phyloP scores from a whole-genome alignment of 2,888 invertebrate species.

The Volucella zonaria region DNA sequence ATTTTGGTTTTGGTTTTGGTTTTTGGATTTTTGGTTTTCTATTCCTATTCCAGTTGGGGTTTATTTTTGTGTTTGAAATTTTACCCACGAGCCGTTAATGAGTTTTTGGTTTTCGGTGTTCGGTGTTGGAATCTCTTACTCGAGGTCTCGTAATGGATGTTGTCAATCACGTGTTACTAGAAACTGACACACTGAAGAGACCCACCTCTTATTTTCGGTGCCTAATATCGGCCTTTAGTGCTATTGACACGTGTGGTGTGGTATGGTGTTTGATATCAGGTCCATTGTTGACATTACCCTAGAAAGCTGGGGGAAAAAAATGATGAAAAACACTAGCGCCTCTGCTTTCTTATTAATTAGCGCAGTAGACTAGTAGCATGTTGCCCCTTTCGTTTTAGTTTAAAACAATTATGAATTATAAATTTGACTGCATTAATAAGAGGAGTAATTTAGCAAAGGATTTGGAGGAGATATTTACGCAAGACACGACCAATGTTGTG shows the following conservation, averaged over 20 bases:
- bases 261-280: conserved; percentile 8
- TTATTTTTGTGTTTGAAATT: conserved; percentile 27
- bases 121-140: conserved; percentile 2
- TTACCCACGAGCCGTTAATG: conserved; percentile 50
- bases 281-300: conserved; percentile 55
- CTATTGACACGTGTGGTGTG: conserved; percentile 3
- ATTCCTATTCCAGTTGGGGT: not conserved
- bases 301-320: conserved; percentile 10
- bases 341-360: conserved; percentile 43
- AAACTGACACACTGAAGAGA: conserved; percentile 1
- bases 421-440: too few relatives aligned
- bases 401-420: too few relatives aligned
- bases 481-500: too few relatives aligned
- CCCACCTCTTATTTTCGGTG: conserved; percentile 22
- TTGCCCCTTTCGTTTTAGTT: too few relatives aligned
- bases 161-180: conserved; percentile 57
- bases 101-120: conserved; percentile 23
- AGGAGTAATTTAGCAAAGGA: too few relatives aligned
- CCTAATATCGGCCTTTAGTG: not conserved
- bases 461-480: too few relatives aligned
- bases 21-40: conserved; percentile 10
- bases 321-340: conserved; percentile 8
- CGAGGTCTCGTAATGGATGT: conserved; percentile 39
- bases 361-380: not conserved
- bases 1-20: not conserved